Evolutionary conservation across 2,797 vertebrate species (phyloP), one percentile per base, ranked within the genome.

Genomic region (Anableps anableps): DNA sequence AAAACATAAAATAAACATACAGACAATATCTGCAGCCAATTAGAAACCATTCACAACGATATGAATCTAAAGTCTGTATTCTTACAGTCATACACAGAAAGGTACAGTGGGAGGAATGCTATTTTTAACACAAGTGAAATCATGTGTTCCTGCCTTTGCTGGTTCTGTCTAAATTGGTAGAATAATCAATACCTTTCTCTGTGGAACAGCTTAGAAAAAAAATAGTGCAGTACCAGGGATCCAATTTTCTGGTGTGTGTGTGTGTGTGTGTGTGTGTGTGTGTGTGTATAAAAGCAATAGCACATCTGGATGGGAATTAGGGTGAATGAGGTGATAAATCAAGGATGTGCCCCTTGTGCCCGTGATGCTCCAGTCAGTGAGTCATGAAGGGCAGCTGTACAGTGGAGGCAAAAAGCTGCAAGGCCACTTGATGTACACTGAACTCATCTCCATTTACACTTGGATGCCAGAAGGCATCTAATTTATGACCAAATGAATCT

Each of bases 261-360:
- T 55, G 75, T 36, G 36, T 51, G 76, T 78, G 68, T 66, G 26
- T 78, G 48, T 70, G 29, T 74, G 72, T 55, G 73, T 74, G 48
- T 75, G 73, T 43, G 68, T 75, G 62, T 86, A 85, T 93, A 89
- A 89, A 93, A 91, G 91, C 93, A 93, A 92, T 88, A 93, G 88
- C 92, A 94, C 93, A 95, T 94, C 93, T 94, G 92, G 93, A 91
- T 93, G 94, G 93, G 95, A 94, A 94, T 95, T 92, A 92, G 94
- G 90, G 90, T 91, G 93, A 93, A 94, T 88, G 86, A 91, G 93
- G 92, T 93, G 92, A 95, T 96, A 95, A 95, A 96, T 96, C 95
- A 94, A 77, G 26, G 82, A 79, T 83, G 81, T 88, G 86, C 80
- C 87, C 82, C 82, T 76, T 50, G 89, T 90, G 91, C 87, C 91